phyloP scores from a whole-genome alignment of 2,797 vertebrate genomes.

The Moxostoma hubbsi region DNA sequence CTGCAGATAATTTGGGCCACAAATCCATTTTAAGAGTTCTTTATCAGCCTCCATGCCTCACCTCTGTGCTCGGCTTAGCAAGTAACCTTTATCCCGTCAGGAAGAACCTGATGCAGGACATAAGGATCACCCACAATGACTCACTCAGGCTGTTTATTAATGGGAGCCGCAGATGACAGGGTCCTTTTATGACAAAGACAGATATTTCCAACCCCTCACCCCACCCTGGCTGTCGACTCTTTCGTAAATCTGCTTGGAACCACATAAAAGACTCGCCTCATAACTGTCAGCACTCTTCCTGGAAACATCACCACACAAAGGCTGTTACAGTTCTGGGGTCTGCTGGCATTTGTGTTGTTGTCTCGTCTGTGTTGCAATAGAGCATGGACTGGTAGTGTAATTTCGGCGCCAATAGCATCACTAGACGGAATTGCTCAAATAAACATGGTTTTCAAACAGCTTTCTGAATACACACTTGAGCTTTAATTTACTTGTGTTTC shows the following conservation, averaged over 20 bases:
- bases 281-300: constrained; percentile 51
- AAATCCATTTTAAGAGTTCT: constrained; percentile 35
- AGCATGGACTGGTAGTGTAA: background rate
- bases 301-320: constrained; percentile 47
- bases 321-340: constrained; percentile 47
- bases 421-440: background rate
- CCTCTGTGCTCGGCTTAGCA: background rate
- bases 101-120: constrained; percentile 16
- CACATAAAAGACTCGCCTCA: constrained; percentile 57
- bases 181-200: constrained; percentile 43
- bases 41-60: constrained; percentile 11
- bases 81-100: constrained; percentile 17
- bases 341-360: constrained; percentile 27
- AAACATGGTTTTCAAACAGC: no score
- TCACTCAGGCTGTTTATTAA: constrained; percentile 38
- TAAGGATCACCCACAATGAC: constrained; percentile 29
- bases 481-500: no score
- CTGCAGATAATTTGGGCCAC: background rate
- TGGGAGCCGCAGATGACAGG: constrained; percentile 30
- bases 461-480: no score
- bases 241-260: constrained; percentile 52
- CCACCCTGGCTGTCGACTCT: constrained; percentile 31
- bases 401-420: background rate
- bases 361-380: constrained; percentile 11
- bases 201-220: constrained; percentile 39